Evolutionary conservation across 2,113 vertebrate genomes (phyloP).

Genomic region (Oenanthe oenanthe): DNA sequence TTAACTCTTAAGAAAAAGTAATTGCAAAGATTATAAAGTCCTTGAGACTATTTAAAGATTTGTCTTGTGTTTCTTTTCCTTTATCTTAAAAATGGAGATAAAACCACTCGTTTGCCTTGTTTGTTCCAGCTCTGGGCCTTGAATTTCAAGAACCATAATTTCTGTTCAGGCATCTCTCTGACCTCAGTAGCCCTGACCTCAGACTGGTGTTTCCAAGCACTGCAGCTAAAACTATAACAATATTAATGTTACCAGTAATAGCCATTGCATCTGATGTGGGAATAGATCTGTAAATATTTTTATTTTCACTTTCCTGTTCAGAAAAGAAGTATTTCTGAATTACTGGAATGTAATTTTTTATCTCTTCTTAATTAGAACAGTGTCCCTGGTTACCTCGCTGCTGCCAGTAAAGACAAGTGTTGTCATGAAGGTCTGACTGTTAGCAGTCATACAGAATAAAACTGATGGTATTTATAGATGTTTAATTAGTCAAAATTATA

Average conservation of each 20-base stretch:
- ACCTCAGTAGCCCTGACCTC: not conserved
- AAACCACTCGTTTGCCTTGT: not conserved
- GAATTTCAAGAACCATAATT: not conserved
- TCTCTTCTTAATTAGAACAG: not conserved
- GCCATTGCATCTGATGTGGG: not conserved
- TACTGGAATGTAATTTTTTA: not conserved
- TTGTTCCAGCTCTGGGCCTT: not conserved
- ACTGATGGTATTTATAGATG: not conserved
- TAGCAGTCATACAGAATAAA: not conserved
- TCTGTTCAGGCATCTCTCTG: not conserved
- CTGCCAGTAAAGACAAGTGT: not conserved
- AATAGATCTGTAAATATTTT: not conserved
- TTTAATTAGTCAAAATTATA: conserved; percentile 8
- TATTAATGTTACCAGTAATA: not conserved
- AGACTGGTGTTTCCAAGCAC: not conserved
- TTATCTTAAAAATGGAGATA: not conserved
- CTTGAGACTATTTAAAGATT: not conserved
- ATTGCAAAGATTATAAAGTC: not conserved
- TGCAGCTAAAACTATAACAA: not conserved
- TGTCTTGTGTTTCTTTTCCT: not conserved
- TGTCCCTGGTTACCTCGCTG: not conserved
- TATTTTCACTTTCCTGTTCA: not conserved
- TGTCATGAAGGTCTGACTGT: not conserved
- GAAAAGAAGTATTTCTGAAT: not conserved
- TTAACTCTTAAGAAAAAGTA: not conserved